phyloP scores from a whole-genome alignment of 1,140 invertebrate genomes.

The Tetramorium simillimum region DNA sequence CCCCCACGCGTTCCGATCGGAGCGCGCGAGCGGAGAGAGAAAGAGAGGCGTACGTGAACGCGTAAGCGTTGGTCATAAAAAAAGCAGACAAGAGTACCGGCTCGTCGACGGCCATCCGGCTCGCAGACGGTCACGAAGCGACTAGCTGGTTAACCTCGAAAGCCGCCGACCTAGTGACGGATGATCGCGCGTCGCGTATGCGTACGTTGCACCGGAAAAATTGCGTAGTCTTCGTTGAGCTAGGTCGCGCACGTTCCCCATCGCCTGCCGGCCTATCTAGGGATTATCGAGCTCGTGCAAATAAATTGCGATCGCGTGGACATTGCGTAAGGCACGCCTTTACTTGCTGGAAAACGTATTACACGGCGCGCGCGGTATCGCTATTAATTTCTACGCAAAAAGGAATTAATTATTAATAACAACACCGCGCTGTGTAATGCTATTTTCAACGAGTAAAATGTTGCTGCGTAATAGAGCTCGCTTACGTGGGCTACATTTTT shows the following conservation, averaged over 20 bases:
- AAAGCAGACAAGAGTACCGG: conserved; percentile 34
- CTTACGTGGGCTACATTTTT: background rate
- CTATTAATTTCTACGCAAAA: background rate
- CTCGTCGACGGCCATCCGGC: conserved; percentile 38
- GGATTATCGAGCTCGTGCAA: background rate
- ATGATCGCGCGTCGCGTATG: conserved; percentile 12
- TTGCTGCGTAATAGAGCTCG: background rate
- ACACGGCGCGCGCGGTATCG: background rate
- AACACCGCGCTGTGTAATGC: background rate
- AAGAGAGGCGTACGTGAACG: background rate
- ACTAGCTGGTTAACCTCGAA: conserved; percentile 37
- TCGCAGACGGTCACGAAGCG: conserved; percentile 43
- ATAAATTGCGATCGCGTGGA: background rate
- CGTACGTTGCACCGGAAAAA: conserved; percentile 38
- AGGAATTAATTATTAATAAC: conserved; percentile 10
- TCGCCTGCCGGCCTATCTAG: background rate
- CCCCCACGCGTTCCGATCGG: conserved; percentile 38
- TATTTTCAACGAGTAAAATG: background rate
- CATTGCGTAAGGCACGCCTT: background rate
- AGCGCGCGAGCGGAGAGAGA: conserved; percentile 7
- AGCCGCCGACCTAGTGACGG: conserved; percentile 13
- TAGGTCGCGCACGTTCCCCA: conserved; percentile 40
- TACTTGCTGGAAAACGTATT: background rate
- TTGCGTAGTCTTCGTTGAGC: conserved; percentile 41
- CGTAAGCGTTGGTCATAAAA: conserved; percentile 24